Conservation (phyloP, 2,888 invertebrate genomes). For the Stegana nigrithorax region DNA sequence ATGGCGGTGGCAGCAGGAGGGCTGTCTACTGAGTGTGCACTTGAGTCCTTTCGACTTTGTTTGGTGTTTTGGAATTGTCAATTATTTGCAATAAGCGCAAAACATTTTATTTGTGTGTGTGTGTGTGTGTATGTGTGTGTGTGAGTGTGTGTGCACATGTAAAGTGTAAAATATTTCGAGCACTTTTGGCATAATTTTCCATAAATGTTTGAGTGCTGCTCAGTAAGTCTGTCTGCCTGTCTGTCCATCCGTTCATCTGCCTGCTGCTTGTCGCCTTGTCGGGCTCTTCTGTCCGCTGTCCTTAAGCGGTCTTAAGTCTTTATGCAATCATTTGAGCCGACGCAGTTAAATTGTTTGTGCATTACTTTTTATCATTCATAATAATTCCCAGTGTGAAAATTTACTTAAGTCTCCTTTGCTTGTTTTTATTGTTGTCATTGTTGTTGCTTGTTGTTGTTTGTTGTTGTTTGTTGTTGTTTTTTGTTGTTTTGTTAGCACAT, state of each 20-base stretch:
- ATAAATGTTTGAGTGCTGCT: neutral
- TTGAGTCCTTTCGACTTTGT: neutral
- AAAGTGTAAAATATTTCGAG: slow-evolving; percentile 12
- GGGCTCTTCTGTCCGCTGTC: neutral
- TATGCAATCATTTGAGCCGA: neutral
- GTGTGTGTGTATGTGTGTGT: too few species aligned
- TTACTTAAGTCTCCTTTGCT: neutral
- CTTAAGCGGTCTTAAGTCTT: neutral
- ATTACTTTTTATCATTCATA: neutral
- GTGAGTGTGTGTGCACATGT: too few species aligned
- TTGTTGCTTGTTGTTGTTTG: slow-evolving; percentile 26
- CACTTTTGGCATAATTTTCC: neutral
- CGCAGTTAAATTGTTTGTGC: slow-evolving; percentile 11
- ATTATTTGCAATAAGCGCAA: slow-evolving; percentile 37
- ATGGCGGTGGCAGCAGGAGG: slow-evolving; percentile 5
- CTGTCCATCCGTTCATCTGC: neutral
- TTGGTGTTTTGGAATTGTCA: slow-evolving; percentile 48
- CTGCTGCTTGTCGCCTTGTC: too few species aligned
- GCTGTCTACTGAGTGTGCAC: neutral
- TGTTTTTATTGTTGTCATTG: neutral
- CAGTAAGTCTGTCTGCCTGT: neutral
- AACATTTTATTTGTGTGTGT: slow-evolving; percentile 7
- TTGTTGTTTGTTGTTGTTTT: slow-evolving; percentile 22
- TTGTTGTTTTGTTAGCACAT: slow-evolving; percentile 37
- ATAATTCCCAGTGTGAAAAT: slow-evolving; percentile 12